These are phyloP conservation scores for Nothoprocta pentlandii DNA, from an alignment of 2,113 vertebrate species.

Conservation along the genomic window DNA sequence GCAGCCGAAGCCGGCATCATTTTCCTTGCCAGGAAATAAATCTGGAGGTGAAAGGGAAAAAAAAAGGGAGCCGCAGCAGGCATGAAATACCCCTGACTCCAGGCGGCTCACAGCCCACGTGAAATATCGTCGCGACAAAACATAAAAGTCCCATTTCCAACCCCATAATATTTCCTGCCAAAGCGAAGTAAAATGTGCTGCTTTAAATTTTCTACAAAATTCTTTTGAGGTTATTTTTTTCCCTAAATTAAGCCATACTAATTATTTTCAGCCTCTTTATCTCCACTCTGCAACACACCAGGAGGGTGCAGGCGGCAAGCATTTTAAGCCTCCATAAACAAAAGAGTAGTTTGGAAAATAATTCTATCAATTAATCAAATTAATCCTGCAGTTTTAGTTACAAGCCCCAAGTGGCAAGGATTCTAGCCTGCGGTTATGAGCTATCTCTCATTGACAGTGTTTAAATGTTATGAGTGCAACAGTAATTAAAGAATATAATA, in stretches of 20 bases:
- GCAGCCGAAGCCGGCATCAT: neutral
- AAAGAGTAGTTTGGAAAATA: slow-evolving; percentile 79
- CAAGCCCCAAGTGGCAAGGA: slow-evolving; percentile 80
- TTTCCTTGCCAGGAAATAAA: neutral
- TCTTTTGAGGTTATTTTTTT: slow-evolving; percentile 69
- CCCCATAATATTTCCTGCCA: slow-evolving; percentile 63
- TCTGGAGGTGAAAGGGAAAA: neutral
- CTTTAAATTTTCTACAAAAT: slow-evolving; percentile 72
- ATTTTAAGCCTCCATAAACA: slow-evolving; percentile 80
- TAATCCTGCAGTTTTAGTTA: slow-evolving; percentile 80
- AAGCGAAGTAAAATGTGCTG: slow-evolving; percentile 38
- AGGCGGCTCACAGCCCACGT: neutral
- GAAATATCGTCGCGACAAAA: slow-evolving; percentile 35
- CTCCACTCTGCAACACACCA: slow-evolving; percentile 77
- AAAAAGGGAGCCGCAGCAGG: neutral
- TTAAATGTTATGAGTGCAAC: slow-evolving; percentile 64
- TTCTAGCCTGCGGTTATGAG: slow-evolving; percentile 66
- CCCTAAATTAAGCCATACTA: slow-evolving; percentile 80
- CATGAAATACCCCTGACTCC: neutral
- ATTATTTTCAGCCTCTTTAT: slow-evolving; percentile 81
- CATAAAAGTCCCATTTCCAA: slow-evolving; percentile 62
- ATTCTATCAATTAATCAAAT: slow-evolving; percentile 85
- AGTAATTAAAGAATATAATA: slow-evolving; percentile 71
- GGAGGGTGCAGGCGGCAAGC: slow-evolving; percentile 70
- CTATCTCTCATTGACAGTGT: slow-evolving; percentile 73